A percentile compares a stretch with the other conserved stretches of the same genome.
phyloP scores from a whole-genome alignment of 2,113 vertebrate genomes.

The Macquaria australasica region DNA sequence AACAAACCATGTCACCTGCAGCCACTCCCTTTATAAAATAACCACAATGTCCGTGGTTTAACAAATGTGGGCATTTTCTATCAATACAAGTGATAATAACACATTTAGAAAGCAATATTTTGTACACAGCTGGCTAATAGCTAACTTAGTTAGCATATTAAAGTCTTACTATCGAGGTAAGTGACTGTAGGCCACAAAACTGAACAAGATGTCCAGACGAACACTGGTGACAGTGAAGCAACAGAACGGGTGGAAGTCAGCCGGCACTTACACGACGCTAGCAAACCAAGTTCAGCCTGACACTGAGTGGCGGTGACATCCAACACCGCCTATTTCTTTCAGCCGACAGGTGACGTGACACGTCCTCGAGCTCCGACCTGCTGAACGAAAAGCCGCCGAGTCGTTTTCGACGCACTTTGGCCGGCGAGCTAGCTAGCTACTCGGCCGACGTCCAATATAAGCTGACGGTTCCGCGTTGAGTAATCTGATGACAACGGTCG shows the following conservation, averaged over 20 bases:
- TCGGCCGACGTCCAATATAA: not conserved
- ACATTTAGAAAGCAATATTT: not conserved
- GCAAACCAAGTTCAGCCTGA: conserved; percentile 74
- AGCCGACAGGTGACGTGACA: conserved; percentile 68
- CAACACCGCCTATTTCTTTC: conserved; percentile 69
- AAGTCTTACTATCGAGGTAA: not conserved
- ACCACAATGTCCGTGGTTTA: not conserved
- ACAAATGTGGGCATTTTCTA: not conserved
- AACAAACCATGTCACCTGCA: not conserved
- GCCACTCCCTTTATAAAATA: not conserved
- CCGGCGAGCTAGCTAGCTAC: conserved; percentile 28
- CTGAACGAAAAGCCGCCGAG: not conserved
- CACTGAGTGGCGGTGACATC: conserved; percentile 74
- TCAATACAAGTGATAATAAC: not conserved
- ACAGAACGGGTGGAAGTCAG: not conserved
- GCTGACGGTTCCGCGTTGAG: conserved; percentile 29
- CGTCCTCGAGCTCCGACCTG: conserved; percentile 52
- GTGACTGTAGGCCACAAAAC: conserved; percentile 44
- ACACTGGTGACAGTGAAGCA: not conserved
- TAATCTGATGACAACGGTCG: conserved; percentile 43
- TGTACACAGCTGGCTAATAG: not conserved
- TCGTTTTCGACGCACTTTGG: conserved; percentile 17
- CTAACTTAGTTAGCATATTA: conserved; percentile 20
- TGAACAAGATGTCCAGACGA: not conserved
- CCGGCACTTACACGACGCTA: conserved; percentile 78